Base-by-base conservation (phyloP, 23 tunicate species). In the Ciona savignyi region DNA sequence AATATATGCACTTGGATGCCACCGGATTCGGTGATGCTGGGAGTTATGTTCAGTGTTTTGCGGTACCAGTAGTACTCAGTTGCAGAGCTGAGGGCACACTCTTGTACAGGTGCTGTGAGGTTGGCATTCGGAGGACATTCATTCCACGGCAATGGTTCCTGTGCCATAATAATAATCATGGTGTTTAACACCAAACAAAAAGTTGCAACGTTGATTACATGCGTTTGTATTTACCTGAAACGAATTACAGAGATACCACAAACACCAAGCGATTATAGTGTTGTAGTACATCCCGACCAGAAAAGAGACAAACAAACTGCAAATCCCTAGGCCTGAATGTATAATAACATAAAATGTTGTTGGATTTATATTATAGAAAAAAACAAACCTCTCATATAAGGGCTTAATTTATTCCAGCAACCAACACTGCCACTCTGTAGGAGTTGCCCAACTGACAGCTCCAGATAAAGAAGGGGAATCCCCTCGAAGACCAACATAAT, bases 141-240 rank as follows among this genome's bases (percentile, higher is more conserved):
- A n/a, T 82, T 77, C 96, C 96, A 88, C 2, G 96, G 96, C 28
- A 88, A 72, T 0, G 96, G 96, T 29, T 82, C 83, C 96, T 88
- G 56, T 42, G 15, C 15, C n/a, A n/a, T n/a, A n/a, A n/a, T n/a
- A n/a, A n/a, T n/a, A n/a, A n/a, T n/a, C n/a, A n/a, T n/a, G n/a
- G n/a, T n/a, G n/a, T n/a, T n/a, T n/a, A n/a, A n/a, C n/a, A n/a
- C n/a, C n/a, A n/a, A n/a, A n/a, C n/a, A n/a, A n/a, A n/a, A n/a
- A n/a, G n/a, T n/a, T n/a, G n/a, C n/a, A n/a, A n/a, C n/a, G n/a
- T n/a, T n/a, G n/a, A n/a, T n/a, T n/a, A n/a, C n/a, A n/a, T n/a
- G n/a, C n/a, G n/a, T n/a, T n/a, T n/a, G n/a, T n/a, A n/a, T n/a
- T 65, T 30, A 82, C 87, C 80, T 82, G 87, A 68, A 82, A 82